These are phyloP conservation scores for Aelia acuminata DNA, from an alignment of 2,888 invertebrate species.

Conservation along the genomic window DNA sequence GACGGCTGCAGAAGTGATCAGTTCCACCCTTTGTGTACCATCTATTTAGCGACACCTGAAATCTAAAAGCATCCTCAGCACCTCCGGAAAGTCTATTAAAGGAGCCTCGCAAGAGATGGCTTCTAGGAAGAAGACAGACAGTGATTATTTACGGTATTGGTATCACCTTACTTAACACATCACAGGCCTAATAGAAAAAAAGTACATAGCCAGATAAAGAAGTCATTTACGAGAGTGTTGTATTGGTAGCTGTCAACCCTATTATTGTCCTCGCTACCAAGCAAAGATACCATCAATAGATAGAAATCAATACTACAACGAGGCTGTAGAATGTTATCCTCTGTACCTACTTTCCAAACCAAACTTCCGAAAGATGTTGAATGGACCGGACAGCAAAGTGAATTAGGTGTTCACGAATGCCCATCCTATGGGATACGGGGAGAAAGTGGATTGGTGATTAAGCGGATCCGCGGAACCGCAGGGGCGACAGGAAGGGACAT, in stretches of 20 bases:
- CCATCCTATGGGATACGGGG: not conserved
- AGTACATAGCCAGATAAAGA: not conserved
- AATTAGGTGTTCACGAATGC: not conserved
- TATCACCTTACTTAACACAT: not conserved
- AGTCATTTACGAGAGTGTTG: not conserved
- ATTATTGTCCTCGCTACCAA: not conserved
- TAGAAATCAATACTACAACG: not conserved
- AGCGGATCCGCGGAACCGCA: not conserved
- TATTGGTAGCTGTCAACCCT: not conserved
- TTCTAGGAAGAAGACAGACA: not conserved
- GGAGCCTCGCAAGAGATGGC: not conserved
- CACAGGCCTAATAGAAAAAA: not conserved
- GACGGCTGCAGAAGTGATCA: not conserved
- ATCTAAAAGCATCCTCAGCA: not conserved
- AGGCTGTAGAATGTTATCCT: too few species aligned
- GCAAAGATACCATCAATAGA: not conserved
- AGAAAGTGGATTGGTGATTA: not conserved
- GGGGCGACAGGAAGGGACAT: not conserved
- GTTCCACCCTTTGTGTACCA: not conserved
- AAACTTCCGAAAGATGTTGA: not conserved
- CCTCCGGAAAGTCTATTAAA: not conserved
- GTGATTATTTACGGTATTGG: not conserved
- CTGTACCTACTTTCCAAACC: slow-evolving; percentile 5
- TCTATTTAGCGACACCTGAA: not conserved
- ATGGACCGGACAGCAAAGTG: slow-evolving; percentile 6